Evolutionary conservation across 1,140 invertebrate species (phyloP).

Genomic region (Melipona quadrifasciata): DNA sequence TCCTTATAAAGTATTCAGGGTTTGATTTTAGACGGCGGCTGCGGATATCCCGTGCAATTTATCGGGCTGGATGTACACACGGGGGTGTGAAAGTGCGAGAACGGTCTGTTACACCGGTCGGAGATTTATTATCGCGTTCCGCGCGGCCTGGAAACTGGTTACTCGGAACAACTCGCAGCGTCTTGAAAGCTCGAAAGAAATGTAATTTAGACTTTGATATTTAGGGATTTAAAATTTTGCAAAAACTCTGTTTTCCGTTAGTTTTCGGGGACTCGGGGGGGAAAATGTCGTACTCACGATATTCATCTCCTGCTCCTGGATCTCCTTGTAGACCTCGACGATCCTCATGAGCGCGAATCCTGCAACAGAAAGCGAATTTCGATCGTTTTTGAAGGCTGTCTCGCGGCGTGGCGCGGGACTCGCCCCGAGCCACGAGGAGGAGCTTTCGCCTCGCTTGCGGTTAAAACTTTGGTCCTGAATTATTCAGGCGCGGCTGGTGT

Average conservation of each 20-base stretch:
- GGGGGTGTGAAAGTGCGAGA: neutral
- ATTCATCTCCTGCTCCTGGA: constrained; percentile 95
- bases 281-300: no score
- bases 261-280: no score
- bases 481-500: constrained; percentile 75
- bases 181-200: no score
- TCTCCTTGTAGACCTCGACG: constrained; percentile 95
- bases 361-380: constrained; percentile 82
- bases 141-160: neutral
- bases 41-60: constrained; percentile 9
- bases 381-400: constrained; percentile 21
- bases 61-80: constrained; percentile 12
- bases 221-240: no score
- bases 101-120: neutral
- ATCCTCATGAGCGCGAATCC: constrained; percentile 94
- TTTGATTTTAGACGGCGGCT: constrained; percentile 28
- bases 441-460: constrained; percentile 40
- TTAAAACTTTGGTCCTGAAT: constrained; percentile 79
- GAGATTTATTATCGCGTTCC: constrained; percentile 19
- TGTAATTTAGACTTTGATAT: no score
- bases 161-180: neutral
- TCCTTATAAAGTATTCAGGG: constrained; percentile 38
- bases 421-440: constrained; percentile 33
- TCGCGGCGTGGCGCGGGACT: neutral
- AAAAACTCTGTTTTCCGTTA: no score